Conservation (phyloP, 2,113 vertebrate species). For the Ageneiosus marmoratus region DNA sequence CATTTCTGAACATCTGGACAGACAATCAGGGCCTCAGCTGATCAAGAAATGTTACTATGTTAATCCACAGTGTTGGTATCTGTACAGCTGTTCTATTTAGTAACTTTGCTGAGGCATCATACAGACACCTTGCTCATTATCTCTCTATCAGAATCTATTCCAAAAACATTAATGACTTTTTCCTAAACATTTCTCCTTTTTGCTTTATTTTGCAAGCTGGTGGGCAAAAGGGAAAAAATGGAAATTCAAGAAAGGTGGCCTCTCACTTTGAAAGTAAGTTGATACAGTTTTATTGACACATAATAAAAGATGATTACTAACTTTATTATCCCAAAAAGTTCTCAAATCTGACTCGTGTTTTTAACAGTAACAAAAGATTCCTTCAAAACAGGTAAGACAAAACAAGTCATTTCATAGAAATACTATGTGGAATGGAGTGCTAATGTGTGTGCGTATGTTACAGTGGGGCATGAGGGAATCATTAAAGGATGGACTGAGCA, state of each 20-base stretch:
- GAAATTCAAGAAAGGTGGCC: constrained; percentile 73
- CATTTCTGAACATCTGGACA: constrained; percentile 70
- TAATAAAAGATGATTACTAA: neutral
- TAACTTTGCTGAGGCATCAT: constrained; percentile 46
- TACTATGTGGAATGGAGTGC: neutral
- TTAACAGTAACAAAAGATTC: constrained; percentile 72
- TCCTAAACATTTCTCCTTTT: constrained; percentile 43
- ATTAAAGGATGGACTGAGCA: constrained; percentile 86
- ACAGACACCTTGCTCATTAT: constrained; percentile 19
- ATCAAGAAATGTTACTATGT: constrained; percentile 60
- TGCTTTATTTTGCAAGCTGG: constrained; percentile 62
- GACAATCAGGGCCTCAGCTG: constrained; percentile 60
- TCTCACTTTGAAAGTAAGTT: constrained; percentile 81
- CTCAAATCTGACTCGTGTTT: constrained; percentile 49
- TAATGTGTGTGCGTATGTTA: constrained; percentile 16
- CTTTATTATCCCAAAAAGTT: neutral
- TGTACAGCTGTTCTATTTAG: constrained; percentile 57
- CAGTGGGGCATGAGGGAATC: constrained; percentile 78
- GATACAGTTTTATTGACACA: constrained; percentile 29
- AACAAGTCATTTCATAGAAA: neutral
- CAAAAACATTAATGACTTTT: constrained; percentile 54
- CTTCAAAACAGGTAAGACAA: constrained; percentile 72
- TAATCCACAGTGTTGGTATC: constrained; percentile 58
- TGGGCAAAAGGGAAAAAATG: constrained; percentile 61
- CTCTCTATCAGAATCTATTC: constrained; percentile 49